Evolutionary conservation across 2,797 vertebrate species (phyloP).

Genomic region (Characodon lateralis): DNA sequence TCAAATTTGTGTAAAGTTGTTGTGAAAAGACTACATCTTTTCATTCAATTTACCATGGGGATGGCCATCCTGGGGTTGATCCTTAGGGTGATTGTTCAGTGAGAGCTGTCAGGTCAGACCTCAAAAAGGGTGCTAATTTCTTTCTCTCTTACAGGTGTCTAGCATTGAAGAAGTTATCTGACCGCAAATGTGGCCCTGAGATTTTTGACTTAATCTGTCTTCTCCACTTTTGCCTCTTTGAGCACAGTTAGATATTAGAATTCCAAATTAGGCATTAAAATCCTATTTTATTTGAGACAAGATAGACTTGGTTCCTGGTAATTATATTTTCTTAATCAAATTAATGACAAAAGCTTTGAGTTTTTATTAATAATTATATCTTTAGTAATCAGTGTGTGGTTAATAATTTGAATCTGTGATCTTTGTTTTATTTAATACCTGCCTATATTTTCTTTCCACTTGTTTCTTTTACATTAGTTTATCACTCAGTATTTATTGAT

Average conservation of each 20-base stretch:
- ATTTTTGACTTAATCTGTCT: not conserved
- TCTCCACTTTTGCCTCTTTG: not conserved
- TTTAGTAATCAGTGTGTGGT: not conserved
- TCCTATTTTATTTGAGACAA: not conserved
- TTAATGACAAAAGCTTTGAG: not conserved
- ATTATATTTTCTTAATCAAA: not conserved
- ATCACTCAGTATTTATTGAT: not conserved
- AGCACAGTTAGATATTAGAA: not conserved
- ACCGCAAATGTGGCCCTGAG: not conserved
- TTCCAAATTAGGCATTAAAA: not conserved
- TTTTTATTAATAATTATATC: not conserved
- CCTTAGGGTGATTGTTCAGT: too few species aligned
- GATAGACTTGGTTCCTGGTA: not conserved
- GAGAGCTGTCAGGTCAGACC: not conserved
- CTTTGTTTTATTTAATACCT: not conserved
- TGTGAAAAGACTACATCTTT: too few species aligned
- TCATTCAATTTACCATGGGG: too few species aligned
- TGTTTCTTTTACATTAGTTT: not conserved
- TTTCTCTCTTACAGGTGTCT: not conserved
- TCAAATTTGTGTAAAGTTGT: too few species aligned
- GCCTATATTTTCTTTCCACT: not conserved
- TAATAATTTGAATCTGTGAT: not conserved
- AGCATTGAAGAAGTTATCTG: not conserved
- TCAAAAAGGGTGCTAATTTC: not conserved
- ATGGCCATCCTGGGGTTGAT: too few species aligned